A percentile compares a stretch with the other conserved stretches of the same genome.
phyloP scores from a whole-genome alignment of 2,113 vertebrate genomes.

The Nerophis lumbriciformis region DNA sequence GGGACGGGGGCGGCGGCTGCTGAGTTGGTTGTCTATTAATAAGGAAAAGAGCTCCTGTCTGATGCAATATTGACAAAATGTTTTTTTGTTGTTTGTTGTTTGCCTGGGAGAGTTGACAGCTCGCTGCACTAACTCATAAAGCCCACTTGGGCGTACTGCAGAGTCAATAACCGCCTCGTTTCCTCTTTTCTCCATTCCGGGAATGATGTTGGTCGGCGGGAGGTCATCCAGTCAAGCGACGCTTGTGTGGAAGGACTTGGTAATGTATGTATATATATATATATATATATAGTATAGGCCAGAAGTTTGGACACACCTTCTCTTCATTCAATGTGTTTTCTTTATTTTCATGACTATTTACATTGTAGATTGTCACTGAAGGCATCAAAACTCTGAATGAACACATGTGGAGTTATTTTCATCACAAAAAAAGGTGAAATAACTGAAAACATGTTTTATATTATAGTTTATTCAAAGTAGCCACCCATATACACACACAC shows the following conservation, averaged over 20 bases:
- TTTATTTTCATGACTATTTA: too few relatives aligned
- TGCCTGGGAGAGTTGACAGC: constrained; percentile 61
- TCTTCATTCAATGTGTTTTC: too few relatives aligned
- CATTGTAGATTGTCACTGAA: too few relatives aligned
- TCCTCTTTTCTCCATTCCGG: constrained; percentile 47
- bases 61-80: constrained; percentile 74
- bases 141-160: constrained; percentile 54
- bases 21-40: constrained; percentile 53
- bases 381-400: too few relatives aligned
- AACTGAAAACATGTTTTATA: too few relatives aligned
- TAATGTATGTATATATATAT: too few relatives aligned
- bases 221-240: constrained; percentile 41
- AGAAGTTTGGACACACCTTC: too few relatives aligned
- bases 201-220: constrained; percentile 43
- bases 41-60: constrained; percentile 49
- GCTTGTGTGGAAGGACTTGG: constrained; percentile 21
- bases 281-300: too few relatives aligned
- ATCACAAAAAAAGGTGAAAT: too few relatives aligned
- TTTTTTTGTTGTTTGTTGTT: constrained; percentile 67
- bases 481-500: too few relatives aligned
- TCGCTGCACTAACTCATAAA: constrained; percentile 69
- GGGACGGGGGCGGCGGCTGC: not conserved
- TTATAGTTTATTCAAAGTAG: too few relatives aligned
- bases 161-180: constrained; percentile 64
- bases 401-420: too few relatives aligned